Conservation (phyloP, 2,113 vertebrate species). For the Deroptyus accipitrinus region DNA sequence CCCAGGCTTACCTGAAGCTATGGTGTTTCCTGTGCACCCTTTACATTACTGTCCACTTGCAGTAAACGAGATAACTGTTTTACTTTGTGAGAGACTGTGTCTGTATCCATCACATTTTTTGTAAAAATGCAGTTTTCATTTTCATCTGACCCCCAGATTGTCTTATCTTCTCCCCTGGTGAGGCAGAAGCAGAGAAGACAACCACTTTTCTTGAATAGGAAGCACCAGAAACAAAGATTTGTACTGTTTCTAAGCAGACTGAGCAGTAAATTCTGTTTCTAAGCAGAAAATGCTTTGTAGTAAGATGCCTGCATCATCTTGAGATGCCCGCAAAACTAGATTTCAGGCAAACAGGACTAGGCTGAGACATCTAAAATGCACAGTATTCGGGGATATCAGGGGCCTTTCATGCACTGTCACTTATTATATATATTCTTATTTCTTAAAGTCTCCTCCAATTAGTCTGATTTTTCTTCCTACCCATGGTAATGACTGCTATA, state of each 20-base stretch:
- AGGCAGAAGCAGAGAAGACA: not conserved
- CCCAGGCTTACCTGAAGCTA: not conserved
- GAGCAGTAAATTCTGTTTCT: not conserved
- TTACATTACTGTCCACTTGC: not conserved
- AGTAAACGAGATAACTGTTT: not conserved
- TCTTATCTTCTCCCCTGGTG: not conserved
- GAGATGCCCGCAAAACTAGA: not conserved
- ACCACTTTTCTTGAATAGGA: not conserved
- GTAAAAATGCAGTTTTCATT: not conserved
- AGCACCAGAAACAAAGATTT: not conserved
- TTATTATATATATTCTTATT: not conserved
- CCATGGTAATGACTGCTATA: not conserved
- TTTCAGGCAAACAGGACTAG: not conserved
- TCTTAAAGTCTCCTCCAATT: not conserved
- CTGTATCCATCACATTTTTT: not conserved
- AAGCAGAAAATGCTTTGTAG: not conserved
- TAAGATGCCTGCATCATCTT: not conserved
- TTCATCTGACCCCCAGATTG: rapidly evolving
- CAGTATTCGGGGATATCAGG: not conserved
- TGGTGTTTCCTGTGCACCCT: not conserved
- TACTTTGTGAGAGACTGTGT: not conserved
- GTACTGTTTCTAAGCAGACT: not conserved
- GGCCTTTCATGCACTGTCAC: not conserved
- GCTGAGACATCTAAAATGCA: not conserved
- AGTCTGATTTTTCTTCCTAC: not conserved